These are phyloP conservation scores for Monomorium pharaonis DNA, from an alignment of 1,140 invertebrate genomes.

Conservation along the genomic window DNA sequence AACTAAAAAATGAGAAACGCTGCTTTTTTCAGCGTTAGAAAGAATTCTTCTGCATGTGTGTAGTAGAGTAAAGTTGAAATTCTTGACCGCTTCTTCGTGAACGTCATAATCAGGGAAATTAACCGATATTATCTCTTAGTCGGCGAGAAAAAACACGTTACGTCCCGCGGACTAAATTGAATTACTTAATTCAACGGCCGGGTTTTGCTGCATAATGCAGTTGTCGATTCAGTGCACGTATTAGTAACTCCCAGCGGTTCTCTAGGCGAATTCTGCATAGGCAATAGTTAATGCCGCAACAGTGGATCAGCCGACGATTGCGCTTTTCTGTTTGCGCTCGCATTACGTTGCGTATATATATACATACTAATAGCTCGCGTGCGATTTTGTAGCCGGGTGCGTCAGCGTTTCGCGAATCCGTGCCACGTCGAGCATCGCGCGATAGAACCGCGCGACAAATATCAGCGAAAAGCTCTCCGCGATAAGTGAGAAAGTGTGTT, in stretches of 20 bases:
- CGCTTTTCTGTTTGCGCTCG: conserved; percentile 44
- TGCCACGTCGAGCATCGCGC: background rate
- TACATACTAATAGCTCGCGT: conserved; percentile 20
- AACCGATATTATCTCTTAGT: conserved; percentile 17
- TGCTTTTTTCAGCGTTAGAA: no score
- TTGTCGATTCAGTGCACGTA: background rate
- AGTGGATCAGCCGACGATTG: conserved; percentile 46
- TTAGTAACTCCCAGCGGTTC: background rate
- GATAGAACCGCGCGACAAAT: background rate
- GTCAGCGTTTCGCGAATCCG: conserved; percentile 45
- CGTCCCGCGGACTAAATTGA: background rate
- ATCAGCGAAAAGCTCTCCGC: conserved; percentile 36
- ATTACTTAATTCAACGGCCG: conserved; percentile 9
- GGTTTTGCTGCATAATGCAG: background rate
- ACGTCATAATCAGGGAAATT: background rate
- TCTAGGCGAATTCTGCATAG: conserved; percentile 2
- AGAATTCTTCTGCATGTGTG: no score
- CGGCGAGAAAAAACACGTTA: background rate
- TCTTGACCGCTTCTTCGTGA: background rate
- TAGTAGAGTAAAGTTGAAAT: background rate
- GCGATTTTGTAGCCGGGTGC: conserved; percentile 20
- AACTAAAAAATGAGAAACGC: no score
- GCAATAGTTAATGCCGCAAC: conserved; percentile 32
- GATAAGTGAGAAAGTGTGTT: conserved; percentile 54
- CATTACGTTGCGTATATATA: conserved; percentile 6